phyloP scores from a whole-genome alignment of 1,140 invertebrate genomes.

The Drosophila subobscura region DNA sequence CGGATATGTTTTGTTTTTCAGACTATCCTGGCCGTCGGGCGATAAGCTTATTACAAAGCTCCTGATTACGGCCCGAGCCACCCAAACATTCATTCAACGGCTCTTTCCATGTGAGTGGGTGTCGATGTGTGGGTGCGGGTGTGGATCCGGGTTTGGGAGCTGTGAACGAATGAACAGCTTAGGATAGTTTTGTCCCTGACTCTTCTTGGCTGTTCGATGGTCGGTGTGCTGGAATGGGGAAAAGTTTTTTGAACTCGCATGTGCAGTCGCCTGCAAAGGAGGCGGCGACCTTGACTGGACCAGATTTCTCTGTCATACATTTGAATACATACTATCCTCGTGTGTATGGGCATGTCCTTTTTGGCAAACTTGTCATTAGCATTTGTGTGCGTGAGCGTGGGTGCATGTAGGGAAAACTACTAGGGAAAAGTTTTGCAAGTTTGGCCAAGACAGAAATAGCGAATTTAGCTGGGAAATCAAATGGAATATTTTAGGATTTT shows the following conservation, averaged over 20 bases:
- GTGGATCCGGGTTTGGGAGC: conserved; percentile 4
- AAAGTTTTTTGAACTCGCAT: conserved; percentile 45
- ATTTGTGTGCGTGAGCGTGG: conserved; percentile 17
- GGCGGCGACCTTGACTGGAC: conserved; percentile 35
- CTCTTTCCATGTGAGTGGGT: no score
- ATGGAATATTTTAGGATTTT: conserved; percentile 9
- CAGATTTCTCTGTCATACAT: conserved; percentile 6
- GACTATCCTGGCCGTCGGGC: conserved; percentile 37
- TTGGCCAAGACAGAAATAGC: not conserved
- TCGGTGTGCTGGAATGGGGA: conserved; percentile 6
- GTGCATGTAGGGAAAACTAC: not conserved
- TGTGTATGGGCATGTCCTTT: conserved; percentile 25
- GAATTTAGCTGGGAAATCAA: conserved; percentile 3
- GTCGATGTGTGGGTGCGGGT: conserved; percentile 3
- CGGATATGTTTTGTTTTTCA: conserved; percentile 17
- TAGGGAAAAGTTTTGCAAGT: conserved; percentile 14
- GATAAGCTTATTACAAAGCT: conserved; percentile 49
- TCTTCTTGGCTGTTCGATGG: not conserved
- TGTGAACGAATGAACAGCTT: conserved; percentile 34
- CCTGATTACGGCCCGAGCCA: conserved; percentile 27
- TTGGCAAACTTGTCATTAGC: conserved; percentile 47
- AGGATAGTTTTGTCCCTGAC: conserved; percentile 29
- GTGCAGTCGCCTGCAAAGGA: conserved; percentile 42
- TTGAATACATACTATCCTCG: not conserved
- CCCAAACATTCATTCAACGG: not conserved